Evolutionary conservation across 2,888 invertebrate genomes (phyloP).

Genomic region (Helicoverpa assulta): DNA sequence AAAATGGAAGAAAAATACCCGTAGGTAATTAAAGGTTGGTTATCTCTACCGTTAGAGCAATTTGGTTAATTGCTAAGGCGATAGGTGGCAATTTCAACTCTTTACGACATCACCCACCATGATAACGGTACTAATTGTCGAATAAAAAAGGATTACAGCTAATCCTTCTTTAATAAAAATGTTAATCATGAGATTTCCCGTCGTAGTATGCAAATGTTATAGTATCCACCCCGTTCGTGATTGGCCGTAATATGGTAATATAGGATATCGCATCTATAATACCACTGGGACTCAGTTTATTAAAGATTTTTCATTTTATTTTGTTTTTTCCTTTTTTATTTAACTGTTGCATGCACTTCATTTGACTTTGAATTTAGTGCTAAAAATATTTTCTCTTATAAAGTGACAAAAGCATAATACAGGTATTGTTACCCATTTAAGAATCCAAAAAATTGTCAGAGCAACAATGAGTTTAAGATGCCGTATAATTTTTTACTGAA

Average conservation of each 20-base stretch:
- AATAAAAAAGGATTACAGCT: conserved; percentile 89
- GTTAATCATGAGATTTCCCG: conserved; percentile 88
- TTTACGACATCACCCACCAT: conserved; percentile 85
- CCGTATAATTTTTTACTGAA: too few species aligned
- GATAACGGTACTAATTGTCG: conserved; percentile 89
- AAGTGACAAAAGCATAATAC: too few species aligned
- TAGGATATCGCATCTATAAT: conserved; percentile 58
- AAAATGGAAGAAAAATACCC: conserved; percentile 66
- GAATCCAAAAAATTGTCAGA: too few species aligned
- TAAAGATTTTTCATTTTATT: conserved; percentile 27
- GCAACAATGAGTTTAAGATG: too few species aligned
- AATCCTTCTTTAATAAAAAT: conserved; percentile 90
- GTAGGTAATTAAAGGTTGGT: conserved; percentile 78
- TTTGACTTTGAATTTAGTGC: not conserved
- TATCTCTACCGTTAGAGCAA: conserved; percentile 80
- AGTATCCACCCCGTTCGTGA: conserved; percentile 74
- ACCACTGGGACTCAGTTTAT: conserved; percentile 48
- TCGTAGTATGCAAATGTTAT: conserved; percentile 86
- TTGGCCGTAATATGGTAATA: conserved; percentile 70
- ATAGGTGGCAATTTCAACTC: conserved; percentile 87
- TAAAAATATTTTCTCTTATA: too few species aligned
- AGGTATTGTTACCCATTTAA: too few species aligned
- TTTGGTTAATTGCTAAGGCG: conserved; percentile 85
- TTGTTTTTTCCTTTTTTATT: conserved; percentile 15
- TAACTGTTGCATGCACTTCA: not conserved